Evolutionary conservation across 2,113 vertebrate genomes (phyloP).

Genomic region (cat (Felis catus)): DNA sequence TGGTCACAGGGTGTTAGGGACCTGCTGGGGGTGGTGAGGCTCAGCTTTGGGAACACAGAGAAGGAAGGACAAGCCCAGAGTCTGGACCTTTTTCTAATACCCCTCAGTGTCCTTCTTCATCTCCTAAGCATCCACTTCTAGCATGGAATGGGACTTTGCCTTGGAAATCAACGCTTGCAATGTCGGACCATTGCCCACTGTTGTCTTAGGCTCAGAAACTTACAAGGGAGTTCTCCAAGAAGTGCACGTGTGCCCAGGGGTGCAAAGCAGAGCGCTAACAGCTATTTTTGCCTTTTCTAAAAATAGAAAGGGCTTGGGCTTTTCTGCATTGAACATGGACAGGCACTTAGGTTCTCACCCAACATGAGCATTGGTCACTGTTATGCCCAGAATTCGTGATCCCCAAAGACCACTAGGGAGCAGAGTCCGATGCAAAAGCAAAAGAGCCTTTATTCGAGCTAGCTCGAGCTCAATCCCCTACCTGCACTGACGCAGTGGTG

Average conservation of each 20-base stretch:
- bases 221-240: not conserved
- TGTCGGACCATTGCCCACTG: not conserved
- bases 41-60: not conserved
- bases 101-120: not conserved
- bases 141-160: not conserved
- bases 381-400: too few relatives aligned
- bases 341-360: not conserved
- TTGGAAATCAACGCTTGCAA: fast-evolving
- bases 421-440: too few relatives aligned
- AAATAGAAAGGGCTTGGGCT: not conserved
- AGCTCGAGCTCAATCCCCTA: too few relatives aligned
- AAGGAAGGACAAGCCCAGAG: not conserved
- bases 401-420: too few relatives aligned
- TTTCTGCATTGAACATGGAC: not conserved
- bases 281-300: not conserved
- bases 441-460: too few relatives aligned
- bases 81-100: not conserved
- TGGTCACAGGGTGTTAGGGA: not conserved
- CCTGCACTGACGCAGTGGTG: too few relatives aligned
- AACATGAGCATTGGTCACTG: too few relatives aligned
- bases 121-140: not conserved
- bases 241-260: fast-evolving
- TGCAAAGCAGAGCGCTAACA: not conserved
- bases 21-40: not conserved
- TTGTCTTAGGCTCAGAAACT: not conserved